Base-by-base conservation (phyloP, 35 echinoderm and acorn worm species). In the Anneissia japonica region DNA sequence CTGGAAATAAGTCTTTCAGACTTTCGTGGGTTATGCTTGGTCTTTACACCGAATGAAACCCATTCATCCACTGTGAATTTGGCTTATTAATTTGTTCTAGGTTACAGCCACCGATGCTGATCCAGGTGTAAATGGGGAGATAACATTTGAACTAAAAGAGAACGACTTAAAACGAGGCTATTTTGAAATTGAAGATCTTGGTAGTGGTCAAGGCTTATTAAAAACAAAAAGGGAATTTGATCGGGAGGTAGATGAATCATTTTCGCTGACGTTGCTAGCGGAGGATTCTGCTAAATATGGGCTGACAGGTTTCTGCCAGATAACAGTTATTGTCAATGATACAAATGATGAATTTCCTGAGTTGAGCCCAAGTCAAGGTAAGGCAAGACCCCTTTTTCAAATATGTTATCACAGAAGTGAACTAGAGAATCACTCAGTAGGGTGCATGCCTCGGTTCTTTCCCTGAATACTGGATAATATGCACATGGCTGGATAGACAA, bases 61-160 rank as follows among this genome's bases (percentile, higher is more conserved):
- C 21, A 23, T 64, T 64, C 26, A 16, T 64, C 26, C 2, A 16
- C 26, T 64, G n/a, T n/a, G n/a, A n/a, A n/a, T n/a, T n/a, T n/a
- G n/a, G 31, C 31, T 23, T 16, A 30, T n/a, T n/a, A n/a, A n/a
- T n/a, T n/a, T n/a, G n/a, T n/a, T n/a, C n/a, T 34, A 97, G 95
- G 95, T 98, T 12, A 38, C 37, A 21, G 96, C 96, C 0, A 87
- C 84, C n/a, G 96, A 99, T 86, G 80, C 36, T 16, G 96, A 99
- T 56, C 80, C 82, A 39, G 96, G 96, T 29, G 80, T 38, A 16
- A 99, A 99, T 37, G 91, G 92, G 0, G 86, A 90, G 37, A 80
- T 94, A 73, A 38, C 32, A 12, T 94, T 92, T 64, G 4, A 51
- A 30, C 76, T 95, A 19, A 16, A 83, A 4, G 78, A 84, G 21